A percentile compares a stretch with the other conserved stretches of the same genome.
phyloP scores from a whole-genome alignment of 2,797 vertebrate genomes.

The Trachurus trachurus region DNA sequence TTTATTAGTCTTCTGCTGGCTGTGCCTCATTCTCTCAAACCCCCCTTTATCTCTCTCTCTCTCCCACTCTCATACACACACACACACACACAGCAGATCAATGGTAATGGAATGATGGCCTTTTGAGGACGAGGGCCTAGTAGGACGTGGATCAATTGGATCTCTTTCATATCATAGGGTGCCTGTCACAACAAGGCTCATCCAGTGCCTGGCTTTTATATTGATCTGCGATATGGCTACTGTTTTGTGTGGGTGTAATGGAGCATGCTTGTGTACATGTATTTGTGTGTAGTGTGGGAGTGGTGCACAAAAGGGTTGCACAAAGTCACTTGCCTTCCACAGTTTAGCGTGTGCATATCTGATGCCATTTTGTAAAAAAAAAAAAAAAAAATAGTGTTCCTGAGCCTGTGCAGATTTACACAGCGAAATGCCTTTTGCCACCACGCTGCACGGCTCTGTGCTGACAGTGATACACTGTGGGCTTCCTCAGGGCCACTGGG shows the following conservation, averaged over 20 bases:
- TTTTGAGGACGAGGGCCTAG: constrained; percentile 93
- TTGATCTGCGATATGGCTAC: constrained; percentile 89
- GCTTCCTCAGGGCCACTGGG: constrained; percentile 96
- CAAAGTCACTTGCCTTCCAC: constrained; percentile 11
- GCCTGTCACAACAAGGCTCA: constrained; percentile 86
- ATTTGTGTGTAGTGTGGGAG: constrained; percentile 24
- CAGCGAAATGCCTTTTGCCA: constrained; percentile 35
- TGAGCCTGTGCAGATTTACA: constrained; percentile 23
- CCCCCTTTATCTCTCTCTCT: constrained; percentile 35
- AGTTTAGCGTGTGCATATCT: constrained; percentile 2
- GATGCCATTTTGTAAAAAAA: constrained; percentile 27
- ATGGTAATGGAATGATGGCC: constrained; percentile 96
- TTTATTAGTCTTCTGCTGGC: constrained; percentile 92
- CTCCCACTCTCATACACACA: constrained; percentile 42
- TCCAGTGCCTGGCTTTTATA: constrained; percentile 85
- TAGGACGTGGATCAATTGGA: constrained; percentile 94
- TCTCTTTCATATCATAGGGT: constrained; percentile 88
- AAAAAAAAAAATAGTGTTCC: not conserved
- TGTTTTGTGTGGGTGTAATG: constrained; percentile 77
- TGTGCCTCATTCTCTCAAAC: constrained; percentile 67
- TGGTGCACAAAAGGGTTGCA: constrained; percentile 15
- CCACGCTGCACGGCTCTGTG: constrained; percentile 74
- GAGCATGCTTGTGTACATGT: constrained; percentile 48
- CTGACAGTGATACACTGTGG: constrained; percentile 98
- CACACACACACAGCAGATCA: constrained; percentile 82